phyloP scores from a whole-genome alignment of 2,888 invertebrate genomes.

The Linyphia triangularis region DNA sequence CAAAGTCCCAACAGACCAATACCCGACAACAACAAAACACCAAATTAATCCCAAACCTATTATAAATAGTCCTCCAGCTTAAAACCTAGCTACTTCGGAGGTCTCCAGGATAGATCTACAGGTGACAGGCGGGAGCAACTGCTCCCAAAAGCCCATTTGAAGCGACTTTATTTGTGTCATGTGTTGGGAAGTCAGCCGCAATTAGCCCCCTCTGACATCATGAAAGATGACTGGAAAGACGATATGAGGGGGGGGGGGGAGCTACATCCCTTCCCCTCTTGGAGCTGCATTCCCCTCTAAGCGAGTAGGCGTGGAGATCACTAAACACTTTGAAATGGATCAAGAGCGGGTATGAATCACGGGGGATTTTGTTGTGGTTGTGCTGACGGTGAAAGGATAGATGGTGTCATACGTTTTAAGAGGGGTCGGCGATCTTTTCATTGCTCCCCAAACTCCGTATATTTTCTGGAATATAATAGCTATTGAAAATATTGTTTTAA shows the following conservation, averaged over 20 bases:
- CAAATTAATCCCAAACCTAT: no score
- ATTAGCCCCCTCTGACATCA: conserved; percentile 72
- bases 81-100: conserved; percentile 6
- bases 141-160: conserved; percentile 41
- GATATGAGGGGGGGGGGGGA: conserved; percentile 35
- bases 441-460: no score
- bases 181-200: conserved; percentile 55
- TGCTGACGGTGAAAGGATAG: no score
- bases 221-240: conserved; percentile 65
- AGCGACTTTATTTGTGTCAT: conserved; percentile 71
- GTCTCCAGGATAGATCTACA: conserved; percentile 35
- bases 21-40: no score
- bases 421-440: no score
- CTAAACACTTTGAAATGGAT: conserved; percentile 54
- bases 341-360: conserved; percentile 12
- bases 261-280: neutral
- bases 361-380: conserved; percentile 13
- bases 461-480: no score
- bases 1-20: no score
- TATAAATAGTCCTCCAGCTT: neutral
- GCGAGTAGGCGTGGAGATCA: conserved; percentile 66
- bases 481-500: no score
- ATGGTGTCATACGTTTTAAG: no score
- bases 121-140: conserved; percentile 32
- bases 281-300: conserved; percentile 18